Percentiles rank a stretch among this genome's conserved stretches.
These are phyloP conservation scores for Agrochola lychnidis DNA, from an alignment of 2,888 invertebrate species.

Conservation along the genomic window DNA sequence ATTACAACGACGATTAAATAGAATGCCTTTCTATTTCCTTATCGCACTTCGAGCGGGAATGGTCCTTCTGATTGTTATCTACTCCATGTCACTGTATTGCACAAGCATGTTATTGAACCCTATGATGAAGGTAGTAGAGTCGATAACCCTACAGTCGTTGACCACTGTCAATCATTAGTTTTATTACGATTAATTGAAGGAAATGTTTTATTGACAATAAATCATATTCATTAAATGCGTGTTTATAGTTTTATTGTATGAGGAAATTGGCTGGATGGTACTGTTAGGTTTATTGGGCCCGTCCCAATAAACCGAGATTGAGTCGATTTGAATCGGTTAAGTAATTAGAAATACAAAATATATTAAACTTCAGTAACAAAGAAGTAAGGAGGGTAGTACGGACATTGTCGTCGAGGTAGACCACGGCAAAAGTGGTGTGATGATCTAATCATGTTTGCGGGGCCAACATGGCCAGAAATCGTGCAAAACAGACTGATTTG, in stretches of 20 bases:
- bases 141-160: constrained; percentile 60
- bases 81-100: constrained; percentile 21
- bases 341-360: not conserved
- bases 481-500: no score
- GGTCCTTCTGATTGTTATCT: constrained; percentile 48
- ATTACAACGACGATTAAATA: constrained; percentile 32
- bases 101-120: constrained; percentile 63
- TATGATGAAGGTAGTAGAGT: constrained; percentile 63
- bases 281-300: constrained; percentile 1
- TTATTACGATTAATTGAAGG: constrained; percentile 47
- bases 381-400: no score
- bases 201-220: constrained; percentile 38
- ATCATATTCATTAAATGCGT: constrained; percentile 36
- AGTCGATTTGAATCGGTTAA: not conserved
- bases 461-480: no score
- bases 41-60: constrained; percentile 19
- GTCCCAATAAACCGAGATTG: not conserved
- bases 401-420: no score
- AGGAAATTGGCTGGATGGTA: constrained; percentile 30
- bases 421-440: no score
- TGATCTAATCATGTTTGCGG: no score
- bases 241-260: constrained; percentile 30
- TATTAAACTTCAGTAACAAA: not conserved
- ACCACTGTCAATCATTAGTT: constrained; percentile 52
- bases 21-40: constrained; percentile 37